These are phyloP conservation scores for Prinia subflava DNA, from an alignment of 2,113 vertebrate genomes.

Conservation along the genomic window DNA sequence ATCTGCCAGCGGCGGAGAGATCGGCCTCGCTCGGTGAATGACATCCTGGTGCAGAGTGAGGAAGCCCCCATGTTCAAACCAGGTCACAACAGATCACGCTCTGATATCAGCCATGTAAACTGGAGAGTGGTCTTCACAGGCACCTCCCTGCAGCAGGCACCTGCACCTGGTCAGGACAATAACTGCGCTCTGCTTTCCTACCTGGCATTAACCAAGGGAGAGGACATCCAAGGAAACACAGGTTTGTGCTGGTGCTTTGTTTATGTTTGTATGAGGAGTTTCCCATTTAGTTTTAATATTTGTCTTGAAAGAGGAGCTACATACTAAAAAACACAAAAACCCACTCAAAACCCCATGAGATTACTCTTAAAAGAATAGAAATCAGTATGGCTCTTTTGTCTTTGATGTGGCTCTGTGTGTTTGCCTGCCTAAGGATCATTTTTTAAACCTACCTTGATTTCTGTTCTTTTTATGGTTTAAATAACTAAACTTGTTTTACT, in stretches of 20 bases:
- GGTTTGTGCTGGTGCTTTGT: constrained; percentile 72
- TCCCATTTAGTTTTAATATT: not conserved
- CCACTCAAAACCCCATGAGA: not conserved
- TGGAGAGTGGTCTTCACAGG: constrained; percentile 69
- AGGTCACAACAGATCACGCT: constrained; percentile 89
- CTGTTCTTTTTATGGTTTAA: not conserved
- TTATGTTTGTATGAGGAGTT: not conserved
- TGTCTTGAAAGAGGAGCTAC: not conserved
- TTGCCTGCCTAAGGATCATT: not conserved
- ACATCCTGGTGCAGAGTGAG: constrained; percentile 82
- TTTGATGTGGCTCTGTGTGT: not conserved
- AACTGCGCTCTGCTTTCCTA: constrained; percentile 70
- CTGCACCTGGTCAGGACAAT: constrained; percentile 24
- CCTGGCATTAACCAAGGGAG: constrained; percentile 75
- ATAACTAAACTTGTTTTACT: not conserved
- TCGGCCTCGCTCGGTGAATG: constrained; percentile 90
- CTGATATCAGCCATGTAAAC: constrained; percentile 77
- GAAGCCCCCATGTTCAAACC: constrained; percentile 83
- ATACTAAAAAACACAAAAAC: not conserved
- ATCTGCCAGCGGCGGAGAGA: constrained; percentile 85
- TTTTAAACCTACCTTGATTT: not conserved
- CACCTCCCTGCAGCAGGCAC: constrained; percentile 50
- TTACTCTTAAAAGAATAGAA: not conserved
- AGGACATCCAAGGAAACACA: constrained; percentile 82
- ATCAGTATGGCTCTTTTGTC: not conserved